These are phyloP conservation scores for Macrotis lagotis DNA, from an alignment of 2,113 vertebrate genomes.

Conservation along the genomic window DNA sequence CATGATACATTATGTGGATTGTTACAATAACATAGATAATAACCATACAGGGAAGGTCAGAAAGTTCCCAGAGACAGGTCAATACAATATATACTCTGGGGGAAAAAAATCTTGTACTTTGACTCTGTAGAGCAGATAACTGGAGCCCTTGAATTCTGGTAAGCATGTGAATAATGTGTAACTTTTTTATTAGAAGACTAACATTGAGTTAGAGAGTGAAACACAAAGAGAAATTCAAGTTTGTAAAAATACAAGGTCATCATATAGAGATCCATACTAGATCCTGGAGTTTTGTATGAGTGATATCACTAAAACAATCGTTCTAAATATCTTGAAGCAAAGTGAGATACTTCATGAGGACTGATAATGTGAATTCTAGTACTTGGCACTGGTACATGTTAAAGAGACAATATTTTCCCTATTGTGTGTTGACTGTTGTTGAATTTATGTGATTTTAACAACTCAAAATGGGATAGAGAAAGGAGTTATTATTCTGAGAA, in stretches of 20 bases:
- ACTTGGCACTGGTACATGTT: background rate
- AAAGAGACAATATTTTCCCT: background rate
- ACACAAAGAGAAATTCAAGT: slow-evolving; percentile 30
- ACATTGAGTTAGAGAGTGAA: background rate
- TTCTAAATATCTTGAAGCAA: background rate
- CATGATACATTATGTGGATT: background rate
- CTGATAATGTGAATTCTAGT: background rate
- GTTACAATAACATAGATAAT: background rate
- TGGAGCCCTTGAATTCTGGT: background rate
- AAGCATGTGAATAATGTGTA: slow-evolving; percentile 48
- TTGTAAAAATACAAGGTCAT: slow-evolving; percentile 47
- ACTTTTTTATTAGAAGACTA: background rate
- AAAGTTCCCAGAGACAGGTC: slow-evolving; percentile 15
- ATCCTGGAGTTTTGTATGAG: background rate
- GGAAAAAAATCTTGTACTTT: background rate
- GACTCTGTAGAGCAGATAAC: slow-evolving; percentile 13
- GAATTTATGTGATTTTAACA: background rate
- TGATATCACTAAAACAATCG: background rate
- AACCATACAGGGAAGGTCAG: background rate
- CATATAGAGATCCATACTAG: slow-evolving; percentile 2
- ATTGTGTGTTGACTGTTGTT: background rate
- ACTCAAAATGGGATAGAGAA: background rate
- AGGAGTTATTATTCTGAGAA: too few relatives aligned
- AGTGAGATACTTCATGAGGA: background rate
- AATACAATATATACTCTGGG: slow-evolving; percentile 21